These are phyloP conservation scores for Achroia grisella DNA, from an alignment of 1,140 invertebrate genomes.

Conservation along the genomic window DNA sequence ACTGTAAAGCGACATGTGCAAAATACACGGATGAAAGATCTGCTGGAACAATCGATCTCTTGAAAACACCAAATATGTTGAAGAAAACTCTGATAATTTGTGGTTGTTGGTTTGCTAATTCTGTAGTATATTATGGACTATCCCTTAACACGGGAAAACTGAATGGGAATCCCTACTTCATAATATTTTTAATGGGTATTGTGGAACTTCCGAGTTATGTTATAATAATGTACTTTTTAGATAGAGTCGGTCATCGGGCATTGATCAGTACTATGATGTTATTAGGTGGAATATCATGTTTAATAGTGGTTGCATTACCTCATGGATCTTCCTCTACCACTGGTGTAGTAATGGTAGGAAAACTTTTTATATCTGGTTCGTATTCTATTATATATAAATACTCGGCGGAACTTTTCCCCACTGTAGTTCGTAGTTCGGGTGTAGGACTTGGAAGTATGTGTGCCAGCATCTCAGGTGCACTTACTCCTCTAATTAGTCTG, in stretches of 20 bases:
- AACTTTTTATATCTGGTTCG: conserved; percentile 87
- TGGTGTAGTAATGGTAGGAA: conserved; percentile 81
- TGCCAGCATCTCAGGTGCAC: conserved; percentile 88
- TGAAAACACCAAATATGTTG: conserved; percentile 84
- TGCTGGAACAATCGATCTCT: conserved; percentile 78
- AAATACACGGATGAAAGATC: conserved; percentile 58
- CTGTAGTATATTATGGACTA: conserved; percentile 89
- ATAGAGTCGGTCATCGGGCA: conserved; percentile 80
- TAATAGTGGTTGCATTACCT: conserved; percentile 78
- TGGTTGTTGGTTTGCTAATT: conserved; percentile 90
- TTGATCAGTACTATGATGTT: conserved; percentile 84
- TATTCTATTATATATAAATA: conserved; percentile 93
- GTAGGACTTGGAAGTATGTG: conserved; percentile 90
- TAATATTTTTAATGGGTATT: conserved; percentile 84
- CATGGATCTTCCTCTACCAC: conserved; percentile 73
- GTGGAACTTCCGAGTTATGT: conserved; percentile 89
- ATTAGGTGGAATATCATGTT: conserved; percentile 80
- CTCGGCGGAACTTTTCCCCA: conserved; percentile 90
- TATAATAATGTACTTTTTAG: conserved; percentile 80
- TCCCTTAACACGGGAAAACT: conserved; percentile 85
- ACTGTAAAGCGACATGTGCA: conserved; percentile 70
- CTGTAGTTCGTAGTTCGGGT: conserved; percentile 89
- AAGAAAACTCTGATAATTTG: conserved; percentile 86
- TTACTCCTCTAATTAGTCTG: conserved; percentile 85
- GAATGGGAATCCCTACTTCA: conserved; percentile 86